These are phyloP conservation scores for Alosa sapidissima DNA, from an alignment of 2,797 vertebrate species.

Conservation along the genomic window DNA sequence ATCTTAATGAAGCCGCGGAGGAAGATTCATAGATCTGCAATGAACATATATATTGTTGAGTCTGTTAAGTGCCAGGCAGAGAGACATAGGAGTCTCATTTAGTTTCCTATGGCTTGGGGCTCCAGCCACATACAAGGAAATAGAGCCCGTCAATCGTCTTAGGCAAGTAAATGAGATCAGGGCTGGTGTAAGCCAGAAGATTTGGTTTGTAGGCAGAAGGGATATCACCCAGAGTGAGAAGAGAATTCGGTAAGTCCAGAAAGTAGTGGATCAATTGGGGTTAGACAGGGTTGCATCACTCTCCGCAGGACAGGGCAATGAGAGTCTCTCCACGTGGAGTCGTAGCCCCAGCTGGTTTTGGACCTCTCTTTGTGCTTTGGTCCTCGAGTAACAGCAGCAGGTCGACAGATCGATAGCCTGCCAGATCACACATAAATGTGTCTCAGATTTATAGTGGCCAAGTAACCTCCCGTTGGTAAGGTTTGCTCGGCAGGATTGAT, in stretches of 20 bases:
- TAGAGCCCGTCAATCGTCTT: slow-evolving; percentile 38
- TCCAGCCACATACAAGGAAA: slow-evolving; percentile 30
- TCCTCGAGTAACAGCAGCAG: neutral
- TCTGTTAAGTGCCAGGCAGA: slow-evolving; percentile 49
- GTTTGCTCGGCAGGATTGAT: neutral
- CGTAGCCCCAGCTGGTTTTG: neutral
- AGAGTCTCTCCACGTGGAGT: neutral
- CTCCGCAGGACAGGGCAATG: neutral
- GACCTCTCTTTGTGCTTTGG: neutral
- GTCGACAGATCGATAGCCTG: neutral
- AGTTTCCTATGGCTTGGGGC: slow-evolving; percentile 21
- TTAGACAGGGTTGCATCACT: neutral
- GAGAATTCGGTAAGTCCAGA: neutral
- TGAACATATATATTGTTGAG: slow-evolving; percentile 44
- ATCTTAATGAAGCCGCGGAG: slow-evolving; percentile 39
- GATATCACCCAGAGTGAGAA: slow-evolving; percentile 15
- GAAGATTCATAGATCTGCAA: slow-evolving; percentile 24
- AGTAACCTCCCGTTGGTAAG: neutral
- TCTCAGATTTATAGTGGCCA: neutral
- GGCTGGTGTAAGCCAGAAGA: slow-evolving; percentile 18
- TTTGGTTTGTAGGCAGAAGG: neutral
- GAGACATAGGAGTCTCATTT: slow-evolving; percentile 34
- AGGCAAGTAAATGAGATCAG: slow-evolving; percentile 34
- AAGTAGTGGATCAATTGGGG: slow-evolving; percentile 10
- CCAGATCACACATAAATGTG: neutral